phyloP scores from a whole-genome alignment of 2,888 invertebrate species.

The Morpho achilles region DNA sequence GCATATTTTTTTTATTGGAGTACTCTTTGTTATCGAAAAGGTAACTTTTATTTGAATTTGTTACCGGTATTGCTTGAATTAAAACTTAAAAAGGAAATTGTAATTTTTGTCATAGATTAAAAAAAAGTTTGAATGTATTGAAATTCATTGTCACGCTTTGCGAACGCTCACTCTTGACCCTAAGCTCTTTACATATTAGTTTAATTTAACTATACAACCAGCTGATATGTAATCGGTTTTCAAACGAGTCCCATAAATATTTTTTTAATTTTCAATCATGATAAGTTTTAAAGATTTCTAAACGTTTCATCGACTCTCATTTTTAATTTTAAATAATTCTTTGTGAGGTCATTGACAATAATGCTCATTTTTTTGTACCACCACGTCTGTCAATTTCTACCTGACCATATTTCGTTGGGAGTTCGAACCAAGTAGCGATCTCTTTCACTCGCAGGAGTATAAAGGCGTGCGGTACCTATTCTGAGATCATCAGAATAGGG shows the following conservation, averaged over 20 bases:
- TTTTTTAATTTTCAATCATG: not conserved
- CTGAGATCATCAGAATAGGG: slow-evolving; percentile 35
- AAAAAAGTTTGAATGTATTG: not conserved
- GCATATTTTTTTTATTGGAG: slow-evolving; percentile 26
- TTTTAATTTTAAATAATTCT: slow-evolving; percentile 15
- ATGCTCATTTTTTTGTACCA: slow-evolving; percentile 23
- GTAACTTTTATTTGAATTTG: slow-evolving; percentile 26
- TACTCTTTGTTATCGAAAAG: slow-evolving; percentile 28
- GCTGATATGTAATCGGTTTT: slow-evolving; percentile 17
- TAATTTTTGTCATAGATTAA: not conserved
- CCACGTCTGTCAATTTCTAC: slow-evolving; percentile 42
- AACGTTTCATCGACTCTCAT: too few species aligned
- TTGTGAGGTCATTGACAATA: slow-evolving; percentile 12
- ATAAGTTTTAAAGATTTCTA: too few species aligned
- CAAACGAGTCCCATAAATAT: not conserved
- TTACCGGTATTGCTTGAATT: not conserved
- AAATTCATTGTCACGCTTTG: slow-evolving; percentile 4
- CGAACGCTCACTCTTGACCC: slow-evolving; percentile 26
- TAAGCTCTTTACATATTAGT: slow-evolving; percentile 28
- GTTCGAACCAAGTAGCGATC: slow-evolving; percentile 28
- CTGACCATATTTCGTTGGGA: slow-evolving; percentile 38
- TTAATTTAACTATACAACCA: slow-evolving; percentile 11
- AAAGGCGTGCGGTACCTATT: slow-evolving; percentile 31
- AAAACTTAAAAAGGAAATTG: not conserved
- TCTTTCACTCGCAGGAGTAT: slow-evolving; percentile 32